Evolutionary conservation across 2,113 vertebrate genomes (phyloP).

Genomic region (Phocoena sinus): DNA sequence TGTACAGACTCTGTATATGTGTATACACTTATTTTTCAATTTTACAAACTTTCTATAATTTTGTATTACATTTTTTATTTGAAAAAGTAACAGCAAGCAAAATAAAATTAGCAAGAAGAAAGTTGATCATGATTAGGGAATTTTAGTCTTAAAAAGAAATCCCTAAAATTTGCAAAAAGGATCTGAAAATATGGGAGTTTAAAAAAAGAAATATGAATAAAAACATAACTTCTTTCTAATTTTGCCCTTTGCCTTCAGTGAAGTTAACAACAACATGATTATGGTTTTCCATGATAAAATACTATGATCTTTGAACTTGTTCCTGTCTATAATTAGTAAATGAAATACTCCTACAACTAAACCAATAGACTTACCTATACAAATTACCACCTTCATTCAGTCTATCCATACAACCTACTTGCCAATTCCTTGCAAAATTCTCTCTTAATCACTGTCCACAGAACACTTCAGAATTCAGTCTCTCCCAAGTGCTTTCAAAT

Average conservation of each 20-base stretch:
- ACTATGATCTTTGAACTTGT: neutral
- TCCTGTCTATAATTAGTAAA: neutral
- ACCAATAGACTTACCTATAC: neutral
- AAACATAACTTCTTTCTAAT: neutral
- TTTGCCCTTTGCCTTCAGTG: neutral
- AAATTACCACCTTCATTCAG: neutral
- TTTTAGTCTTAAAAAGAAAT: neutral
- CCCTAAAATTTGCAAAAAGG: neutral
- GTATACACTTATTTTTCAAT: neutral
- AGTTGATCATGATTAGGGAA: neutral
- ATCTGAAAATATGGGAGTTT: neutral
- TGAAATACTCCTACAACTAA: neutral
- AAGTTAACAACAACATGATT: neutral
- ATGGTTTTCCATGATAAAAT: neutral
- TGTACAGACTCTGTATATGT: neutral
- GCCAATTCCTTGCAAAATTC: neutral
- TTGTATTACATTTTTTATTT: neutral
- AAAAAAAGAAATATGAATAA: neutral
- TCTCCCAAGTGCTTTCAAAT: neutral
- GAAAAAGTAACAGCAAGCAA: neutral
- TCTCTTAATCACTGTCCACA: neutral
- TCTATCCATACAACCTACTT: neutral
- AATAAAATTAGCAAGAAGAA: constrained; percentile 4
- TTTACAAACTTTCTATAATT: constrained; percentile 29
- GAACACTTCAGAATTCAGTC: neutral